Percentiles rank a stretch among this genome's conserved stretches.
Evolutionary conservation across 2,888 invertebrate genomes (phyloP).

Genomic region (Sisyra nigra): DNA sequence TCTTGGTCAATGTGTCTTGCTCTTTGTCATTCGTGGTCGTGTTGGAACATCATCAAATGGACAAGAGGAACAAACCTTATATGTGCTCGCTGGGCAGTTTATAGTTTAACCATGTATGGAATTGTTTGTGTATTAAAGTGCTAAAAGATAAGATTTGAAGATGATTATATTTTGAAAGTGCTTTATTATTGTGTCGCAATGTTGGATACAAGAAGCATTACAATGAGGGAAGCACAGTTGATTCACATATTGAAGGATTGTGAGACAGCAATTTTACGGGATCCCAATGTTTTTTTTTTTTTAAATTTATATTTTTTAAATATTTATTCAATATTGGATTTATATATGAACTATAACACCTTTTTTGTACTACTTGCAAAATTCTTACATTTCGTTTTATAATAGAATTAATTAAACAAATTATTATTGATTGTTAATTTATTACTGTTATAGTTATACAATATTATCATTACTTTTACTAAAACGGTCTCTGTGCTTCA

Average conservation of each 20-base stretch:
- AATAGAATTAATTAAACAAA: not conserved
- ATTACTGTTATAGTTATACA: not conserved
- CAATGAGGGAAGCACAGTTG: constrained; percentile 9
- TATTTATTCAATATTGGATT: not conserved
- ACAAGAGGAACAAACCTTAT: too few species aligned
- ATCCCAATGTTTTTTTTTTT: not conserved
- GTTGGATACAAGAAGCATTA: constrained; percentile 9
- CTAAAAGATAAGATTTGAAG: too few species aligned
- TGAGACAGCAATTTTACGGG: not conserved
- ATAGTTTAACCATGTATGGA: too few species aligned
- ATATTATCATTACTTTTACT: not conserved
- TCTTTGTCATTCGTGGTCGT: too few species aligned
- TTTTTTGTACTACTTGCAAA: not conserved
- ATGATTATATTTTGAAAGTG: constrained; percentile 3
- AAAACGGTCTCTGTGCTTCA: constrained; percentile 3
- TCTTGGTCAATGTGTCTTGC: too few species aligned
- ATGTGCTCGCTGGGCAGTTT: too few species aligned
- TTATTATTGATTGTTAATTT: constrained; percentile 1
- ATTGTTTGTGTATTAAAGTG: too few species aligned
- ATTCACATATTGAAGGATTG: not conserved
- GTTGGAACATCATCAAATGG: too few species aligned
- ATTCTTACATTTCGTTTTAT: not conserved
- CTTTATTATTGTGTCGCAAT: constrained; percentile 6
- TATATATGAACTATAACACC: not conserved
- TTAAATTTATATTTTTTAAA: not conserved